Evolutionary conservation across 2,888 invertebrate genomes (phyloP), one percentile per base, ranked within the genome.

Genomic region (Dolomedes plantarius): DNA sequence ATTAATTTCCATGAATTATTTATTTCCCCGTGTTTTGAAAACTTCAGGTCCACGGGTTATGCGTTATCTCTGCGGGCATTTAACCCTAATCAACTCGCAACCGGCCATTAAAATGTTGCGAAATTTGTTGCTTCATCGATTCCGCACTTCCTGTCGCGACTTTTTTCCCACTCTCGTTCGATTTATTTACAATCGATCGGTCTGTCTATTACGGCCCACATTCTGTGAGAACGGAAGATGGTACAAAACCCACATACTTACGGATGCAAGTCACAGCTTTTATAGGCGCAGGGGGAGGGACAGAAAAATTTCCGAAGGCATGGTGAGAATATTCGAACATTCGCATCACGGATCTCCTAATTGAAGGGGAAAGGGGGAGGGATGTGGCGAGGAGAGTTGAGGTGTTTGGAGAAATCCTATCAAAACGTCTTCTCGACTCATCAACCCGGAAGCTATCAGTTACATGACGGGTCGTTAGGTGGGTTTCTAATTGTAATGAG

Each of bases 401-500:
- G 79, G 64, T 19, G 69, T 19, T 39, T 13, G 28, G 41, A 27
- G 36, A 28, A 41, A 69, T 69, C 41, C 0, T 71, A 83, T 83
- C 82, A 72, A 71, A 71, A 71, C 36, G 62, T 32, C 64, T 16
- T 19, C n/a, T 13, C 64, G 39, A 67, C 68, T 36, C 64, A 64
- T 65, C 36, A 23, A 28, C 76, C 82, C 76, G 82, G 82, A 83
- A 83, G 41, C 72, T 36, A 83, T 83, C 82, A 71, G 71, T 83
- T 75, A 65, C 64, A 23, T 39, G 3, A 2, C 19, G 19, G 31
- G 16, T 39, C 27, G 29, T 75, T 75, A 81, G 19, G 29, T 68
- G 56, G 28, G 16, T 62, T 19, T 28, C 27, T 50, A 67, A 67
- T 65, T 36, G 56, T 72, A 85, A 85, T 85, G 77, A 73, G 72